Conservation (phyloP, 2,888 invertebrate genomes). For the Halocaridina rubra region DNA sequence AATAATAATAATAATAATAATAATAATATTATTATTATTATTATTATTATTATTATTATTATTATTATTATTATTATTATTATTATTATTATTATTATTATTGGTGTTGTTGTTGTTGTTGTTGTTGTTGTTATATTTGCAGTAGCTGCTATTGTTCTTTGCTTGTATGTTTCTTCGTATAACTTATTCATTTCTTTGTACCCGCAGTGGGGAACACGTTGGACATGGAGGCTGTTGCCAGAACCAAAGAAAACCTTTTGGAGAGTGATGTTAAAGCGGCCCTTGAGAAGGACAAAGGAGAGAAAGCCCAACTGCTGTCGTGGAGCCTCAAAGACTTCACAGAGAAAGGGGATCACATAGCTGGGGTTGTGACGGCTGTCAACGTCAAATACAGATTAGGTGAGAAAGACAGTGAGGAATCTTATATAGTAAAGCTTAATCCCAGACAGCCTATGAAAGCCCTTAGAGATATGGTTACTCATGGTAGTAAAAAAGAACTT, state of each 20-base stretch:
- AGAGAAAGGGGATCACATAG: background rate
- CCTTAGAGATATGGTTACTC: background rate
- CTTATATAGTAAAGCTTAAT: conserved; percentile 3
- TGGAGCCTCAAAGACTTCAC: background rate
- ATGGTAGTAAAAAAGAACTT: background rate
- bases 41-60: too few species aligned
- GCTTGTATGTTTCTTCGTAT: too few species aligned
- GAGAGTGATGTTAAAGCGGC: background rate
- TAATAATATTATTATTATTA: too few species aligned
- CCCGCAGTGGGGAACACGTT: background rate
- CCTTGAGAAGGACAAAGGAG: background rate
- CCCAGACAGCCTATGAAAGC: background rate
- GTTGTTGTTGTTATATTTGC: too few species aligned
- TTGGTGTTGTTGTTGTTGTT: too few species aligned
- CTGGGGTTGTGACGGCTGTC: background rate
- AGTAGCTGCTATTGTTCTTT: too few species aligned
- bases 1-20: too few species aligned
- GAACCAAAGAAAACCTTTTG: background rate
- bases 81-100: too few species aligned
- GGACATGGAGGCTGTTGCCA: background rate
- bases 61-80: too few species aligned
- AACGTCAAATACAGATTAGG: background rate
- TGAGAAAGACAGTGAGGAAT: background rate
- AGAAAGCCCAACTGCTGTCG: background rate
- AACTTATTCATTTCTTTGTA: background rate